A percentile compares a stretch with the other conserved stretches of the same genome.
Conservation (phyloP, 2,888 invertebrate genomes). For the Athrips mouffetella region DNA sequence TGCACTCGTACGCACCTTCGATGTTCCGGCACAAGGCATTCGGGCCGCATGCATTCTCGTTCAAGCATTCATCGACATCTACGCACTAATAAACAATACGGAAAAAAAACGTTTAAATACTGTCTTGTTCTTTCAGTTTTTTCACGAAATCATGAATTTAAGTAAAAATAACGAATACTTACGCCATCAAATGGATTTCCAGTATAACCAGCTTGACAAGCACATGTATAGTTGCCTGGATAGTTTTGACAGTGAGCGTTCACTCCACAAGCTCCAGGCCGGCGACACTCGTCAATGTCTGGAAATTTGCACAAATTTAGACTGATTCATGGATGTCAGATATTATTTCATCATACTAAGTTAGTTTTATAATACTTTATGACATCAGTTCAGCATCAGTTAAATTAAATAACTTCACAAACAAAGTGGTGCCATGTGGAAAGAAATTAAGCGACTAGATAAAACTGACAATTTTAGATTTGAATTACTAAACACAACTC, state of each 20-base stretch:
- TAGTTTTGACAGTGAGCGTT: constrained; percentile 90
- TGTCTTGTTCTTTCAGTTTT: not conserved
- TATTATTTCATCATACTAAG: no score
- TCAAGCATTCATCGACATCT: constrained; percentile 90
- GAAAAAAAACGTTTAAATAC: no score
- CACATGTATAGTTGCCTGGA: constrained; percentile 92
- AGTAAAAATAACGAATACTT: constrained; percentile 31
- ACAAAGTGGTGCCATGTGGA: no score
- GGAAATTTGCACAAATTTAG: constrained; percentile 31
- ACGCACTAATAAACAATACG: constrained; percentile 81
- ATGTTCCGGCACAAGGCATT: constrained; percentile 89
- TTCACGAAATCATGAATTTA: not conserved
- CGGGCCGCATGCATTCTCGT: constrained; percentile 84
- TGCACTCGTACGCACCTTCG: constrained; percentile 89
- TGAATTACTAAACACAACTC: no score
- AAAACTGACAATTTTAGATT: no score
- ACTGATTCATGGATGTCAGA: no score
- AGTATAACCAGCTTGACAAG: constrained; percentile 88
- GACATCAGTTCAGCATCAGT: no score
- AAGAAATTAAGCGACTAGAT: no score
- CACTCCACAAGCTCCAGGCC: constrained; percentile 88
- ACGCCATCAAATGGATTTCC: constrained; percentile 85
- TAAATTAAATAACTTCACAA: no score
- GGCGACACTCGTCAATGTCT: constrained; percentile 93
- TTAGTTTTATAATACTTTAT: not conserved